These are phyloP conservation scores for Lonchura striata DNA, from an alignment of 2,113 vertebrate species.

Conservation along the genomic window DNA sequence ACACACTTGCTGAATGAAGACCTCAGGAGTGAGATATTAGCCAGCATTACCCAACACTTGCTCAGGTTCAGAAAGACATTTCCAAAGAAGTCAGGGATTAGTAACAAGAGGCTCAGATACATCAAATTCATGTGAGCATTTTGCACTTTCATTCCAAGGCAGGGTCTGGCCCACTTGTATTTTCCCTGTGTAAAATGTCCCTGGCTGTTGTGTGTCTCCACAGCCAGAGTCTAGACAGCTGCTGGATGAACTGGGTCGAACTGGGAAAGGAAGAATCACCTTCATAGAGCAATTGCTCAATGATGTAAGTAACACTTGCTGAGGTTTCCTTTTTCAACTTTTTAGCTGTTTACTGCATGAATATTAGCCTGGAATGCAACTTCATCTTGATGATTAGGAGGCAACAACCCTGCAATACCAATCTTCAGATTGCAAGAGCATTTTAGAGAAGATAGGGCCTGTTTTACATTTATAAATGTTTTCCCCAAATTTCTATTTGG, in stretches of 20 bases:
- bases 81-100: not conserved
- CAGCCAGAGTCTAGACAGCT: conserved; percentile 74
- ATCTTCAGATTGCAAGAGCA: not conserved
- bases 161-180: not conserved
- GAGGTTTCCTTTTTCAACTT: not conserved
- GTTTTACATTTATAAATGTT: not conserved
- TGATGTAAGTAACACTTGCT: conserved; percentile 69
- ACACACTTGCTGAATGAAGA: not conserved
- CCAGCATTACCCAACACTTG: not conserved
- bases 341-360: not conserved
- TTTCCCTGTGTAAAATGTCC: not conserved
- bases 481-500: not conserved
- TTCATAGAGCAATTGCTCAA: conserved; percentile 80
- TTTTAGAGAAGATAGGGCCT: not conserved
- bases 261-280: conserved; percentile 69
- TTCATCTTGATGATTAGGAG: not conserved
- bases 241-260: conserved; percentile 74
- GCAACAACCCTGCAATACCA: not conserved
- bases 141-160: not conserved
- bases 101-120: not conserved
- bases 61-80: not conserved
- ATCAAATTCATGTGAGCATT: not conserved
- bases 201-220: not conserved
- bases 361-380: not conserved
- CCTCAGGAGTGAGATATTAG: not conserved